Base-by-base conservation (phyloP, 2,113 vertebrate genomes). In the Psittacus erithacus region DNA sequence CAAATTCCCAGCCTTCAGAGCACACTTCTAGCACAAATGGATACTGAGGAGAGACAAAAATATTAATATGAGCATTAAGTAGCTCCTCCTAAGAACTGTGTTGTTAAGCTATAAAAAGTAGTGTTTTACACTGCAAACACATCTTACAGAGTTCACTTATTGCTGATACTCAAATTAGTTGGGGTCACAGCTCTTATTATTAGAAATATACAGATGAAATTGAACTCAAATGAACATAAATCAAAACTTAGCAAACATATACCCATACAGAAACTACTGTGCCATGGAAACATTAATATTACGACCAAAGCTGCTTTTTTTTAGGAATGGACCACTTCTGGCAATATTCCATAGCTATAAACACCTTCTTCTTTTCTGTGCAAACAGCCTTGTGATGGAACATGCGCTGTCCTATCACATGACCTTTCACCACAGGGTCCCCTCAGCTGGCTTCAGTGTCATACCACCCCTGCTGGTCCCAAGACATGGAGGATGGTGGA, bases 391-490 rank as follows among this genome's bases (percentile, higher is more conserved):
- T 28, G 52, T 8, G 75, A 74, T 5, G 5, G 28, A 82, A 47
- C 44, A 38, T 0, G 46, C 20, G 12, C 27, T 43, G 43, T n/a
- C 31, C 43, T 69, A 41, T 5, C 8, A 24, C 20, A 53, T 0
- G 2, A 33, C 15, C 33, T 55, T 29, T 16, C n/a, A 64, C 2
- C 0, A 0, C 33, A 55, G 33, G 23, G 17, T 8, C 17, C 16
- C 11, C 50, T 39, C 1, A 1, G 28, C 35, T 41, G 35, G 16
- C 35, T 65, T 39, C 55, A 64, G 39, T 0, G 1, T 10, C 24
- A 33, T 63, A 38, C 11, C 64, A 70, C 44, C 33, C 27, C 33
- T 3, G 38, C 50, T 7, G 19, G 18, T n/a, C 17, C 17, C 29
- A 8, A 18, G 11, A 41, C n/a, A 57, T 0, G 0, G 2, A 62